Evolutionary conservation across 2,113 vertebrate genomes (phyloP), one percentile per base, ranked within the genome.

Genomic region (Peromyscus polionotus): DNA sequence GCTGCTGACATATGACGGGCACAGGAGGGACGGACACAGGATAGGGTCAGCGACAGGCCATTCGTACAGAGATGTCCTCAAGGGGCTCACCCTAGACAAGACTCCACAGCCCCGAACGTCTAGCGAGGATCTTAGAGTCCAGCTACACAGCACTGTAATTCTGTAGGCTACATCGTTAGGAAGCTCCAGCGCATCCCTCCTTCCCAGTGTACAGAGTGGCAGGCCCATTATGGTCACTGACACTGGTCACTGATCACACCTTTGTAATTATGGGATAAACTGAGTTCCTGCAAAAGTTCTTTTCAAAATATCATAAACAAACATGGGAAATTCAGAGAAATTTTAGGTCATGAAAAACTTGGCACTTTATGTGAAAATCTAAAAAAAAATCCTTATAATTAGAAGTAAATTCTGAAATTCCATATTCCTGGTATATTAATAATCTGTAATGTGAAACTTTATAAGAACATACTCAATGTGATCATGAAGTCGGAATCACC

Each of bases 351-450:
- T 26, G 3, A 94, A 48, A 45, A 88, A 90, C 81, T 31, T 17
- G 17, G 77, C 28, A 16, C 17, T 73, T 33, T 63, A 42, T 39
- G 20, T 76, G 59, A 86, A 94, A 80, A 85, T 42, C 45, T 65
- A 17, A 54, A 54, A 54, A 42, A 85, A 39, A 24, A 83, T 42
- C 36, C 93, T 28, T 77, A 88, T 59, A 95, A 85, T 72, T 63
- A 45, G n/a, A 96, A 94, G 31, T 89, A 7, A 96, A 91, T 81
- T 92, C 90, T 93, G 26, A 83, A 92, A 75, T 83, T 84, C 63
- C 48, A 93, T 63, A 73, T 68, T 76, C 48, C 63, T 39, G 7
- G 20, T 54, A 19, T 77, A 61, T 63, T 59, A 76, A 65, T 31
- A 81, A 79, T 17, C 77, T 22, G 20, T 77, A 14, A 63, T 63